Conservation (phyloP, 2,797 vertebrate species). For the Rhodeus uyekii region DNA sequence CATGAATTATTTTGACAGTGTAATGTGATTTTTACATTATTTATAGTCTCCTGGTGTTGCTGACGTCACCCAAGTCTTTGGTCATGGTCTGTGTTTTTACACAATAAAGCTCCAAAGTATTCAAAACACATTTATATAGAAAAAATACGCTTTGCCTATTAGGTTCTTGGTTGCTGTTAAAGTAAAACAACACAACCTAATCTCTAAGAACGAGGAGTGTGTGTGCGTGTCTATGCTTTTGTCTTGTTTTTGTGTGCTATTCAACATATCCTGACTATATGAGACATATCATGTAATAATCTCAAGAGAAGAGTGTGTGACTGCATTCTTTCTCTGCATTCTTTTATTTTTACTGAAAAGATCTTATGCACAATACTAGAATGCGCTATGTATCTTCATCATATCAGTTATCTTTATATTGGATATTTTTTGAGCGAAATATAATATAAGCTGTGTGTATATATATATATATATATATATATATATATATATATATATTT, state of each 20-base stretch:
- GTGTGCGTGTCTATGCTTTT: background rate
- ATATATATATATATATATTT: too few species aligned
- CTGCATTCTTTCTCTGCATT: background rate
- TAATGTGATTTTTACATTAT: slow-evolving; percentile 20
- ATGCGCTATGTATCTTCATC: background rate
- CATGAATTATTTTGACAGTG: slow-evolving; percentile 39
- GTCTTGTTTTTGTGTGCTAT: slow-evolving; percentile 1
- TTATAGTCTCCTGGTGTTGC: slow-evolving; percentile 41
- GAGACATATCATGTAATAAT: background rate
- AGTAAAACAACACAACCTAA: background rate
- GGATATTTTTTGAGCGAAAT: background rate
- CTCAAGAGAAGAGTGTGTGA: background rate
- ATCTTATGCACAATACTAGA: background rate
- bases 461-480: too few species aligned
- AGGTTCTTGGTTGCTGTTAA: background rate
- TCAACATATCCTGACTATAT: slow-evolving; percentile 17
- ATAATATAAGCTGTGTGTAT: too few species aligned
- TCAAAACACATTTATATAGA: background rate
- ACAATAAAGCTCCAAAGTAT: background rate
- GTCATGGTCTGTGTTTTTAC: slow-evolving; percentile 44
- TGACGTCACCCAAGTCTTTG: slow-evolving; percentile 53
- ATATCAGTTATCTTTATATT: background rate
- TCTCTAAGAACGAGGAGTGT: background rate
- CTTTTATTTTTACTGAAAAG: background rate
- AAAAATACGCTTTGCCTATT: background rate